Conservation (phyloP, 2,797 vertebrate species). For the Mus caroli region DNA sequence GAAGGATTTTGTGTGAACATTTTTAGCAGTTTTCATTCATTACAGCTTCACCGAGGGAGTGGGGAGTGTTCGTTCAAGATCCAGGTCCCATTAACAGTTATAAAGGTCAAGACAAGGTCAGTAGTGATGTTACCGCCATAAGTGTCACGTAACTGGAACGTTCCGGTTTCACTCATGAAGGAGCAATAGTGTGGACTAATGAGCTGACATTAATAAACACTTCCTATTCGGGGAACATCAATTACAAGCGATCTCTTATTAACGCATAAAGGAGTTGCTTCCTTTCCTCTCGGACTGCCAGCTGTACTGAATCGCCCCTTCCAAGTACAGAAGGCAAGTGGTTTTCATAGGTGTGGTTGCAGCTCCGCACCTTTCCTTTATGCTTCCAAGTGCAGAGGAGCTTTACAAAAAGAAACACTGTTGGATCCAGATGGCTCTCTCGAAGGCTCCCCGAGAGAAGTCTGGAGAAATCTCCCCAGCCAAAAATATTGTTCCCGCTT, state of each 20-base stretch:
- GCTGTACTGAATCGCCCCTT: neutral
- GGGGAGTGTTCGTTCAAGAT: constrained; percentile 45
- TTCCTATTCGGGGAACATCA: constrained; percentile 24
- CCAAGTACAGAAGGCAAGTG: neutral
- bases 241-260: constrained; percentile 63
- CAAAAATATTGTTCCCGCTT: constrained; percentile 88
- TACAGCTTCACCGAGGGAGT: neutral
- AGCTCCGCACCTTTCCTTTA: constrained; percentile 74
- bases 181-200: neutral
- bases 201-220: constrained; percentile 12
- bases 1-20: constrained; percentile 51
- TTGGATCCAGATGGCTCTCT: constrained; percentile 88
- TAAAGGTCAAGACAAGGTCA: constrained; percentile 64
- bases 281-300: constrained; percentile 44
- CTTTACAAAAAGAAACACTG: constrained; percentile 85
- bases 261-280: constrained; percentile 63
- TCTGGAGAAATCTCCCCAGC: constrained; percentile 83
- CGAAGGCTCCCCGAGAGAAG: constrained; percentile 86
- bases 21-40: constrained; percentile 58
- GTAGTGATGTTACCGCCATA: constrained; percentile 27
- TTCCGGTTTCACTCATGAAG: neutral
- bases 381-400: constrained; percentile 78
- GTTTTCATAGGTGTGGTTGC: constrained; percentile 56
- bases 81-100: constrained; percentile 40
- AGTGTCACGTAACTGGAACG: constrained; percentile 16